phyloP scores from a whole-genome alignment of 2,113 vertebrate species.

The Pelodiscus sinensis region DNA sequence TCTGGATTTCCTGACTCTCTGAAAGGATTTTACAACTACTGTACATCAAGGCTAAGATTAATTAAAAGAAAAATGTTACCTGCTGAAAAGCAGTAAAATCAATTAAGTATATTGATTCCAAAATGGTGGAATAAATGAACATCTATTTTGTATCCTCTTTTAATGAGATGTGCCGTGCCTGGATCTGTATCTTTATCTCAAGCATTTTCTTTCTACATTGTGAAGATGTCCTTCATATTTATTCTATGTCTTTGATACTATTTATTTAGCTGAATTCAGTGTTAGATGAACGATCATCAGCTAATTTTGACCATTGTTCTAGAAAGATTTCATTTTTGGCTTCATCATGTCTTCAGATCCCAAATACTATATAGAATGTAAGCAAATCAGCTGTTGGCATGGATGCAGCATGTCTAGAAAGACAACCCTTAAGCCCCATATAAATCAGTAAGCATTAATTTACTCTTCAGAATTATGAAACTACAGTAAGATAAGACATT shows the following conservation, averaged over 20 bases:
- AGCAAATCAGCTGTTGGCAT: not conserved
- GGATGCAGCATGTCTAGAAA: not conserved
- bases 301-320: not conserved
- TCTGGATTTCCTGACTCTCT: not conserved
- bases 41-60: not conserved
- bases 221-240: no score
- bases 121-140: not conserved
- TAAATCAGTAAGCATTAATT: not conserved
- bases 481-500: not conserved
- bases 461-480: not conserved
- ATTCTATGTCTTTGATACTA: not conserved
- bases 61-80: not conserved
- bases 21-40: not conserved
- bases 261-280: not conserved
- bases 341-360: not conserved
- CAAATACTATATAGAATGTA: not conserved
- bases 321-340: not conserved
- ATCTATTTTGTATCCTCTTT: not conserved
- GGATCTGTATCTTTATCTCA: not conserved
- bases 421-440: not conserved
- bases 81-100: not conserved
- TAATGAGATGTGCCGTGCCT: not conserved
- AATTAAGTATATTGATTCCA: not conserved
- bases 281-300: not conserved
- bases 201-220: no score